A percentile compares a stretch with the other conserved stretches of the same genome.
Conservation (phyloP, 2,888 invertebrate species). For the Thalpophila matura region DNA sequence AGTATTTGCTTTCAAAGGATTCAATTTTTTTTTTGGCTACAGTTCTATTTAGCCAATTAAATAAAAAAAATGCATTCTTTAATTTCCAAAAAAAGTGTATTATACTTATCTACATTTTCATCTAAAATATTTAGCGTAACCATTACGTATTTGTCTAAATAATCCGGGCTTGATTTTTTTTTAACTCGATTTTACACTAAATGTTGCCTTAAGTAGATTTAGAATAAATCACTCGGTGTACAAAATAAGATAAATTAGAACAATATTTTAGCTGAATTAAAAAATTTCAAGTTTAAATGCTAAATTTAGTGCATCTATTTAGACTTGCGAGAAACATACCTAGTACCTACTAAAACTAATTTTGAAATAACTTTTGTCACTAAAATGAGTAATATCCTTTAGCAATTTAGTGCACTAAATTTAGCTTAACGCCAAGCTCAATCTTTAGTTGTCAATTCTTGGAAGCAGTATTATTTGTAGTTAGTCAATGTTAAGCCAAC, state of each 20-base stretch:
- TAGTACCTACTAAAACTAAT: too few relatives aligned
- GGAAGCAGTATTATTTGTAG: constrained; percentile 15
- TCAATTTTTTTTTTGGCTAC: too few relatives aligned
- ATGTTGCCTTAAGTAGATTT: constrained; percentile 41
- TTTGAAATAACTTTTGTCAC: too few relatives aligned
- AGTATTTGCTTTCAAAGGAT: too few relatives aligned
- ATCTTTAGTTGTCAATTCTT: constrained; percentile 2
- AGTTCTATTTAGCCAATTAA: too few relatives aligned
- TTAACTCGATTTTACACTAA: constrained; percentile 7
- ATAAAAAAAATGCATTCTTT: too few relatives aligned
- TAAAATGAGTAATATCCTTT: too few relatives aligned
- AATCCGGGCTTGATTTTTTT: too few relatives aligned
- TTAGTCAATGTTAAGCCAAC: too few relatives aligned
- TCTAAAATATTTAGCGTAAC: too few relatives aligned
- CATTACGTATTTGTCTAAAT: background rate
- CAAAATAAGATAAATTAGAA: constrained; percentile 22
- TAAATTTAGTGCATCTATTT: background rate
- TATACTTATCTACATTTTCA: too few relatives aligned
- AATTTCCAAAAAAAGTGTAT: too few relatives aligned
- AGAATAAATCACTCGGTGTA: constrained; percentile 15
- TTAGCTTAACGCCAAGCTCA: background rate
- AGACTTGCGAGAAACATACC: background rate
- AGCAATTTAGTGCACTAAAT: background rate
- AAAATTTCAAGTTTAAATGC: background rate
- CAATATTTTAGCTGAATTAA: background rate